Base-by-base conservation (phyloP, 37 sponge, comb jelly and placozoan genomes). In the Hormiphora californensis region DNA sequence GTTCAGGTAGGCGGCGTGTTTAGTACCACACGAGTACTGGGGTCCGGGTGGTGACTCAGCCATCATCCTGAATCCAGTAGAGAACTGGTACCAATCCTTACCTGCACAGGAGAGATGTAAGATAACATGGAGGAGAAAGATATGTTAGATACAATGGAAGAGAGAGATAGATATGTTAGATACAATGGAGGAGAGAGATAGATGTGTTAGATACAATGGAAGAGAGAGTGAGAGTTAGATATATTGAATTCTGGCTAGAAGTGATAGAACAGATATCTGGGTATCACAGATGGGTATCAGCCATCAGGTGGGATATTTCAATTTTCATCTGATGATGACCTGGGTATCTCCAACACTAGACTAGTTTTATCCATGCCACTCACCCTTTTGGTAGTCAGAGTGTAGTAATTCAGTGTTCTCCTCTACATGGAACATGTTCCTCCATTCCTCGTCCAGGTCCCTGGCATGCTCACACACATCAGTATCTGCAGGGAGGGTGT, bases 31-130 rank as follows among this genome's bases (percentile, higher is more conserved):
- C 3, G 81, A 73, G 81, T 25, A 73, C 44, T 73, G 43, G 44
- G 81, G 81, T 21, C 36, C 44, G 27, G 81, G 81, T 23, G 81
- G 81, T 15, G 41, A 40, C 81, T 73, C 81, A 9, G 81, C 81
- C 81, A 73, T 73, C 81, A 73, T 73, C 46, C 43, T 43, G 81
- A 73, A 73, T 41, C 81, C 81, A 21, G 81, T 73, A 21, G 81
- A 43, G 81, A 73, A 73, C 4, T 36, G 35, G 35, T 73, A 73
- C 81, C 81, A 73, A 41, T 73, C 81, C 46, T 41, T 73, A n/a
- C n/a, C n/a, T n/a, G n/a, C n/a, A n/a, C n/a, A n/a, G n/a, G n/a
- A n/a, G n/a, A n/a, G n/a, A n/a, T n/a, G n/a, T n/a, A n/a, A n/a
- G n/a, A n/a, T n/a, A n/a, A n/a, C n/a, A n/a, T n/a, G n/a, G n/a